Base-by-base conservation (phyloP, 2,113 vertebrate species). In the Abramis brama region DNA sequence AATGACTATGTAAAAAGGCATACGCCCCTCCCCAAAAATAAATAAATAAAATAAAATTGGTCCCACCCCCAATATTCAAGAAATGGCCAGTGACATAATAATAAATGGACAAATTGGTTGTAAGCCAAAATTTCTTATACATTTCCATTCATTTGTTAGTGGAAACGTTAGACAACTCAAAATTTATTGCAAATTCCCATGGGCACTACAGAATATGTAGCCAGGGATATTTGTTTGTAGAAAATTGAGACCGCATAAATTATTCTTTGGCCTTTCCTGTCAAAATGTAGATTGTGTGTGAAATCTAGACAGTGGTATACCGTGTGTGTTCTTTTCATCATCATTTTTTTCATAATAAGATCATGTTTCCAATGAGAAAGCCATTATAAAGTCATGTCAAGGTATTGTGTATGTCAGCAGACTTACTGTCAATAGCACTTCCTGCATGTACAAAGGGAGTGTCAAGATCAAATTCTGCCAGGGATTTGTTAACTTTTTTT, bases 391-490 rank as follows among this genome's bases (percentile, higher is more conserved):
- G 45, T 55, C 6, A 17, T 71, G 47, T 11, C 64, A 39, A 36
- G 50, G 17, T 21, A 57, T 80, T 86, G 68, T 86, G 57, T 81
- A 23, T 74, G 13, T 70, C 33, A 59, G 60, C 25, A 62, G 39
- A 50, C 30, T 47, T 75, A 21, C 27, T 79, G 8, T 62, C 5
- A 52, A 36, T 60, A 47, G 50, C 23, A 19, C 10, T 79, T 83
- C 50, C 47, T 79, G 10, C 5, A 30, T 0, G 43, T 27, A 85
- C 33, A 76, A 6, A 64, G 39, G 55, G 25, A 62, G 52, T 76
- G 43, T 82, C 79, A 27, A 74, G 79, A 76, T 77, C 59, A 77
- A 39, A 64, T 76, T 82, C 60, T 55, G 62, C 12, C 25, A 80
- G 10, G 66, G 17, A 71, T 85, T 73, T 60, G 78, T 66, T 55